Evolutionary conservation across 2,888 invertebrate species (phyloP).

Genomic region (Dasypolia templi): DNA sequence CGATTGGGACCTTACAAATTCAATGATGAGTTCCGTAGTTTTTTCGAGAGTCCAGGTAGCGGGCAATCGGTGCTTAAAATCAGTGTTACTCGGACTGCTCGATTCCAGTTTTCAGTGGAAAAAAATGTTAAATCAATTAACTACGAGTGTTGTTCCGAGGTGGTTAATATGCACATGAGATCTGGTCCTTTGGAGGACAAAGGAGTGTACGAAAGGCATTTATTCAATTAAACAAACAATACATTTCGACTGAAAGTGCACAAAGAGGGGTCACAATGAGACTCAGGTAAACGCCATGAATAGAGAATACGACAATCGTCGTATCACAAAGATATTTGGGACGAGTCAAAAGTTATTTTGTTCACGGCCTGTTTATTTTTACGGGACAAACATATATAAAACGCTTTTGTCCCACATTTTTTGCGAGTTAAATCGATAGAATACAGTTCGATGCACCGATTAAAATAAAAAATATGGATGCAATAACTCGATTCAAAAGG

Average conservation of each 20-base stretch:
- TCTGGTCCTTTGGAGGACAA: constrained; percentile 65
- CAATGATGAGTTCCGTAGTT: constrained; percentile 83
- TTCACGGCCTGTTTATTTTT: constrained; percentile 82
- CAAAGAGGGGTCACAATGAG: constrained; percentile 80
- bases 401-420: constrained; percentile 75
- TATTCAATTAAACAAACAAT: constrained; percentile 90
- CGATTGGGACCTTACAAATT: constrained; percentile 73
- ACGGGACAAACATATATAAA: constrained; percentile 77
- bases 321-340: constrained; percentile 83
- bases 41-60: constrained; percentile 82
- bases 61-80: constrained; percentile 67
- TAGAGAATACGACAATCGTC: constrained; percentile 84
- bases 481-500: constrained; percentile 71
- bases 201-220: constrained; percentile 82
- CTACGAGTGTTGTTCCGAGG: constrained; percentile 61
- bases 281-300: constrained; percentile 86
- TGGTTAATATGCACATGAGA: constrained; percentile 71
- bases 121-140: constrained; percentile 71
- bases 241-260: constrained; percentile 86
- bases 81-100: constrained; percentile 64
- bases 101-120: constrained; percentile 63
- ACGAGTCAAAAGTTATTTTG: constrained; percentile 86
- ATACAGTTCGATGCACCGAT: constrained; percentile 71
- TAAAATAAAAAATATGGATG: constrained; percentile 72
- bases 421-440: constrained; percentile 78